These are phyloP conservation scores for Formica exsecta DNA, from an alignment of 1,140 invertebrate genomes.

Conservation along the genomic window DNA sequence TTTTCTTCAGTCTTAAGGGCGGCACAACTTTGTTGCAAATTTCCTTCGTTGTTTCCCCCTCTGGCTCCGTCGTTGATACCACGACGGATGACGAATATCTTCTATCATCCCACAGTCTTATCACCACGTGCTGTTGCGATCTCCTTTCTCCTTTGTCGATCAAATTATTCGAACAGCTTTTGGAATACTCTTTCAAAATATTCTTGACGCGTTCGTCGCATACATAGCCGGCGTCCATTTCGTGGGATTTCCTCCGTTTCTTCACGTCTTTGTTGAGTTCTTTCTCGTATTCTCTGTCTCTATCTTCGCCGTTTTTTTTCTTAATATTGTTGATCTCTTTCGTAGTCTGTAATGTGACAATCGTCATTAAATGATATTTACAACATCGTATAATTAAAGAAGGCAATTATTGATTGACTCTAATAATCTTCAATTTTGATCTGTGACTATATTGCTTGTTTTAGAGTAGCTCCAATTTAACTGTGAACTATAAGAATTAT, in stretches of 20 bases:
- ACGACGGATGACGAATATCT: conserved; percentile 31
- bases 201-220: conserved; percentile 19
- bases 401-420: not conserved
- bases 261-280: conserved; percentile 36
- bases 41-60: conserved; percentile 21
- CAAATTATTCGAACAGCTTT: conserved; percentile 21
- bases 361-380: not conserved
- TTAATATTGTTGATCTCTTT: conserved; percentile 26
- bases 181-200: conserved; percentile 65
- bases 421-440: conserved; percentile 16
- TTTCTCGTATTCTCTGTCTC: not conserved
- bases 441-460: not conserved
- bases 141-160: not conserved
- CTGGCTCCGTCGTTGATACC: conserved; percentile 28
- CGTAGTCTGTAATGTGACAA: conserved; percentile 21
- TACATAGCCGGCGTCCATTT: conserved; percentile 29
- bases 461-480: not conserved
- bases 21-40: conserved; percentile 74
- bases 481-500: not conserved
- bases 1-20: conserved; percentile 78
- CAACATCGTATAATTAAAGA: not conserved
- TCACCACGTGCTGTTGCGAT: conserved; percentile 23
- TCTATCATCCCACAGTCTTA: conserved; percentile 37
- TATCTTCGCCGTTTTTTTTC: conserved; percentile 28
- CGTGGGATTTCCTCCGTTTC: conserved; percentile 59